A percentile compares a stretch with the other conserved stretches of the same genome.
These are phyloP conservation scores for Coelogynopora nodosa DNA, from an alignment of 2,888 invertebrate species.

Conservation along the genomic window DNA sequence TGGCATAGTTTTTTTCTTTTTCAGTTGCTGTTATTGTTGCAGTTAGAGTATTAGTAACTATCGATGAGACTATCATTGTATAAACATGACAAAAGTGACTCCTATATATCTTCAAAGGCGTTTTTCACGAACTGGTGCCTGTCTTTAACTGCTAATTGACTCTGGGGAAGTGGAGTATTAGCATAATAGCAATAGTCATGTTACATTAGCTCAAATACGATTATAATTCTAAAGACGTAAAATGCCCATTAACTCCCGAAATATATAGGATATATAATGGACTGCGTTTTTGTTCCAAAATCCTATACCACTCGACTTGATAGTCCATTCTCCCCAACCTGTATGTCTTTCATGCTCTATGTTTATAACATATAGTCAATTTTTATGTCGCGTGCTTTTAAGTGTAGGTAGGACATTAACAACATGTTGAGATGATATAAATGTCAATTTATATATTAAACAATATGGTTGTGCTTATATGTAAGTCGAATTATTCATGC, in stretches of 20 bases:
- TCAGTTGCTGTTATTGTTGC: too few species aligned
- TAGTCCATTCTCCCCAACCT: too few species aligned
- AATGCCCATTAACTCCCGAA: background rate
- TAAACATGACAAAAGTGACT: background rate
- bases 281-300: background rate
- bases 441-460: too few species aligned
- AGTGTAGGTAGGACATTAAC: too few species aligned
- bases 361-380: too few species aligned
- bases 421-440: too few species aligned
- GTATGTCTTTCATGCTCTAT: too few species aligned
- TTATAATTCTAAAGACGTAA: background rate
- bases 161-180: background rate
- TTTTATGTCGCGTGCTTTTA: too few species aligned
- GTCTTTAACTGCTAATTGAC: constrained; percentile 10
- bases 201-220: background rate
- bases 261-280: background rate
- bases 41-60: too few species aligned
- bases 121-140: background rate
- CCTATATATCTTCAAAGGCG: background rate
- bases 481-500: too few species aligned
- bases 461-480: too few species aligned
- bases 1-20: background rate
- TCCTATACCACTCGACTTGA: background rate
- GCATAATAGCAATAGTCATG: background rate
- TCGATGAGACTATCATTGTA: background rate